A percentile compares a stretch with the other conserved stretches of the same genome.
Evolutionary conservation across 1,140 invertebrate species (phyloP).

Genomic region (Hetaerina americana): DNA sequence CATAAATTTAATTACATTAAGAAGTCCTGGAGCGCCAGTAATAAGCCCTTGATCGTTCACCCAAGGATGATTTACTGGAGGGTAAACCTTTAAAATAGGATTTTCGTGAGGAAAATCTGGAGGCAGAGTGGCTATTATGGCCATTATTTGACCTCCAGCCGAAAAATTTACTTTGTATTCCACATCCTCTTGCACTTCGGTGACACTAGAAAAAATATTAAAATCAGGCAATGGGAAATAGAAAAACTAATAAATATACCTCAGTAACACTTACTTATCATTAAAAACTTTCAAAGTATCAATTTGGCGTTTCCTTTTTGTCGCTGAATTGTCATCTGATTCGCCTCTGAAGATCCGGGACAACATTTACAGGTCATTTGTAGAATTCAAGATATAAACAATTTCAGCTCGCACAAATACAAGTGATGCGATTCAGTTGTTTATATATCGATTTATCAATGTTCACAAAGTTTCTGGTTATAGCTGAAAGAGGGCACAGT

Average conservation of each 20-base stretch:
- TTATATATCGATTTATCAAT: too few relatives aligned
- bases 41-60: constrained; percentile 48
- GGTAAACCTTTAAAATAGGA: constrained; percentile 50
- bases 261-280: constrained; percentile 31
- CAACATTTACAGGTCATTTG: not conserved
- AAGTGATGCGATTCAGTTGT: too few relatives aligned
- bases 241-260: not conserved
- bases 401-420: too few relatives aligned
- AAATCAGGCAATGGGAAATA: constrained; percentile 14
- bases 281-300: constrained; percentile 59
- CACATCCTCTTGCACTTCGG: constrained; percentile 48
- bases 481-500: too few relatives aligned
- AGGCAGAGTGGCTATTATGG: constrained; percentile 44
- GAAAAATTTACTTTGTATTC: constrained; percentile 58
- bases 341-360: not conserved
- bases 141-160: constrained; percentile 43
- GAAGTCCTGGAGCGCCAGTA: constrained; percentile 49
- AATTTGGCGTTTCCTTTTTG: constrained; percentile 46
- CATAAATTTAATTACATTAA: constrained; percentile 41
- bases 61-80: constrained; percentile 52
- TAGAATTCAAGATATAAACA: too few relatives aligned
- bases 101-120: constrained; percentile 60
- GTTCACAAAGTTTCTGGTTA: too few relatives aligned
- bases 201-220: constrained; percentile 38
- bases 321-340: not conserved